A percentile compares a stretch with the other conserved stretches of the same genome.
Conservation (phyloP, 2,113 vertebrate genomes). For the Tragulus kanchil region DNA sequence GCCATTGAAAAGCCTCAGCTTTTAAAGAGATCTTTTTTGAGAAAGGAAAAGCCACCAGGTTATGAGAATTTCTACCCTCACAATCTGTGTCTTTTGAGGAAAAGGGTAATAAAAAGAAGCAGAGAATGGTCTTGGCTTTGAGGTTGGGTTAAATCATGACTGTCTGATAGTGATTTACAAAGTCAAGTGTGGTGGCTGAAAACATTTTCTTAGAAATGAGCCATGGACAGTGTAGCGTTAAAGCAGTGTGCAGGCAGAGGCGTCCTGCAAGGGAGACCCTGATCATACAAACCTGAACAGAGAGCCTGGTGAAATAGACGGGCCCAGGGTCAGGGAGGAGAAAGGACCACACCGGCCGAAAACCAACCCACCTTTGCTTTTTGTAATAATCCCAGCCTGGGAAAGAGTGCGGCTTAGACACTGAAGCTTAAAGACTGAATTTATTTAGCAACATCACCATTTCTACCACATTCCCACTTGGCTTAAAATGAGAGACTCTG, state of each 20-base stretch:
- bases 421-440: background rate
- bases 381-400: background rate
- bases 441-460: conserved; percentile 58
- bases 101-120: conserved; percentile 26
- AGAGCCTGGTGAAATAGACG: background rate
- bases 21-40: background rate
- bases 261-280: background rate
- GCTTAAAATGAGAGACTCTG: background rate
- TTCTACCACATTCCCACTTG: conserved; percentile 55
- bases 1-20: background rate
- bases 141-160: background rate
- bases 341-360: background rate
- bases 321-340: background rate
- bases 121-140: background rate
- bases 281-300: background rate
- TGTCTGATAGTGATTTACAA: background rate
- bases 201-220: background rate
- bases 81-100: background rate
- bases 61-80: background rate
- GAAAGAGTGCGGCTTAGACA: background rate
- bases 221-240: background rate
- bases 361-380: background rate
- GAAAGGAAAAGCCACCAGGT: background rate
- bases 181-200: background rate
- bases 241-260: background rate